Evolutionary conservation across 2,113 vertebrate species (phyloP), one percentile per base, ranked within the genome.

Genomic region (Corythaixoides concolor): DNA sequence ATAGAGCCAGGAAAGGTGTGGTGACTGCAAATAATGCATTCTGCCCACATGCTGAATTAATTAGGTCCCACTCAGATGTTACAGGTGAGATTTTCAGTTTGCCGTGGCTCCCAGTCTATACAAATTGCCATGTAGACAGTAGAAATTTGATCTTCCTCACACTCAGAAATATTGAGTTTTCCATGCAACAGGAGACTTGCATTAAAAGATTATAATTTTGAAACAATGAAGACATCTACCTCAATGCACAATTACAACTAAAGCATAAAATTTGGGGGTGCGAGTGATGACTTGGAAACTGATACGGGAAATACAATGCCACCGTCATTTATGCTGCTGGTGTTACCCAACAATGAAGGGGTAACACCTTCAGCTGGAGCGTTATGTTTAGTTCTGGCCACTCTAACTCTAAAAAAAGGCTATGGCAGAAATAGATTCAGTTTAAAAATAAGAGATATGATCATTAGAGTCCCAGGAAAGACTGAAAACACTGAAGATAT

Each of bases 1-100:
- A 96, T 82, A 97, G 97, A 97, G 96, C 89, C 96, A 96, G 95
- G 89, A 20, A 73, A 97, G 98, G 97, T 95, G 97, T 70, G 97
- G 97, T 78, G 50, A 66, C 86, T 66, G 27, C 92, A 92, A 95
- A 92, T 93, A 33, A 52, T 84, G 66, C 91, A 30, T 90, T 88
- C 95, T 97, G 74, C 97, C 97, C 95, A 95, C 60, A 58, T 59
- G 56, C 28, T 80, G 85, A 85, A 90, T 80, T 93, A 64, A 84
- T 75, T 35, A 68, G 39, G 41, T 66, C 67, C 82, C 81, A 30
- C 67, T 91, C 75, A 78, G 91, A 56, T 53, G 60, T 72, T 68
- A 20, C 37, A 60, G 89, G 74, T 81, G 93, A 84, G 86, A 92
- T 85, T 88, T 76, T 53, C 58, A 41, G 17, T 33, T 33, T 77